Percentiles rank a stretch among this genome's conserved stretches.
Conservation (phyloP, 2,113 vertebrate genomes). For the Cepphus grylle region DNA sequence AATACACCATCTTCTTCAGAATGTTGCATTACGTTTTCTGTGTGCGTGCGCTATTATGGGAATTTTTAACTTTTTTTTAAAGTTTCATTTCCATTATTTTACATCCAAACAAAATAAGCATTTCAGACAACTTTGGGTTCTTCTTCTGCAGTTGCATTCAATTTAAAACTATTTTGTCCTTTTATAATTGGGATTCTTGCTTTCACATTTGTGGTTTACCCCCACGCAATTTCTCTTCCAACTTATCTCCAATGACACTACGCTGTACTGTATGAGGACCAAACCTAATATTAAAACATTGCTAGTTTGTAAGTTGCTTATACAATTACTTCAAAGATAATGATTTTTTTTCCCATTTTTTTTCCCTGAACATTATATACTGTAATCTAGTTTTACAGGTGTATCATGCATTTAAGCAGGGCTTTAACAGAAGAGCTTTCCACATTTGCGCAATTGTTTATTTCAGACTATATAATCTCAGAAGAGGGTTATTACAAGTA, state of each 20-base stretch:
- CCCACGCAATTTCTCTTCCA: constrained; percentile 23
- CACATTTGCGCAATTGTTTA: constrained; percentile 58
- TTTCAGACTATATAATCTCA: constrained; percentile 60
- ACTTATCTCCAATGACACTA: background rate
- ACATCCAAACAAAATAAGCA: background rate
- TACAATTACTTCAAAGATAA: constrained; percentile 24
- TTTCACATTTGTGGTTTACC: constrained; percentile 29
- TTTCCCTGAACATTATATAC: constrained; percentile 47
- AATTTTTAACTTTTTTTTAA: background rate
- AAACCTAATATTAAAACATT: background rate
- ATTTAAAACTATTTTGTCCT: constrained; percentile 23
- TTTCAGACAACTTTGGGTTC: background rate
- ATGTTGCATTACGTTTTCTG: constrained; percentile 31
- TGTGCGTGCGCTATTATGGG: background rate
- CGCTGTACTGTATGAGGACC: background rate
- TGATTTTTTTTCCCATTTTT: constrained; percentile 32
- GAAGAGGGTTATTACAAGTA: constrained; percentile 55
- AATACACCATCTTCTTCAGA: constrained; percentile 27
- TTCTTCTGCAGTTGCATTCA: constrained; percentile 34
- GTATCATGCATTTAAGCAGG: constrained; percentile 70
- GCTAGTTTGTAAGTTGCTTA: background rate
- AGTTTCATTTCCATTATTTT: constrained; percentile 36
- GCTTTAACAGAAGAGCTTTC: constrained; percentile 63
- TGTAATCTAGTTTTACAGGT: constrained; percentile 57
- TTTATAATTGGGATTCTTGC: constrained; percentile 22